Percentiles rank a stretch among this genome's conserved stretches.
Conservation (phyloP, 2,113 vertebrate species). For the Solea solea region DNA sequence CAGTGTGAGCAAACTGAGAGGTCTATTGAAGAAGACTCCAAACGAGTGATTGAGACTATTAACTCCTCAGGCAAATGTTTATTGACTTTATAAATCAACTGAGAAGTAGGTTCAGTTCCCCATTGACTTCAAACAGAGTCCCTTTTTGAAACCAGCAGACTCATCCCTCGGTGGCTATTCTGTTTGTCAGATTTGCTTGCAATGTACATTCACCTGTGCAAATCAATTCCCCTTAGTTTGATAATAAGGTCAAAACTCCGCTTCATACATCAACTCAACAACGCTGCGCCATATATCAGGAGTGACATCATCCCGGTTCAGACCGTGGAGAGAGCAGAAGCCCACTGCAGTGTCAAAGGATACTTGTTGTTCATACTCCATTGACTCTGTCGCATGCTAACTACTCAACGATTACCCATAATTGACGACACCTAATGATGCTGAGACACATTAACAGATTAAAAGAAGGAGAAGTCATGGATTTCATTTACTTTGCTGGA, state of each 20-base stretch:
- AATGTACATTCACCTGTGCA: background rate
- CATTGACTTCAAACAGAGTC: too few species aligned
- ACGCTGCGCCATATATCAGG: background rate
- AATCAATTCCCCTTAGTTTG: conserved; percentile 19
- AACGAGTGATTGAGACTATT: too few species aligned
- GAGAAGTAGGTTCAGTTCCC: too few species aligned
- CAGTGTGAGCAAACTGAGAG: too few species aligned
- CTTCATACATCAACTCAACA: background rate
- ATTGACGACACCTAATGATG: conserved; percentile 65
- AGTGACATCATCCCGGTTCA: conserved; percentile 22
- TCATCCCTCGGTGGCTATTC: too few species aligned
- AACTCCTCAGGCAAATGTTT: too few species aligned
- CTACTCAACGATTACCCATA: conserved; percentile 59
- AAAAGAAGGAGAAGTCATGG: conserved; percentile 58
- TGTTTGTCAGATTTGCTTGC: too few species aligned
- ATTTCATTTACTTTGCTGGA: conserved; percentile 50
- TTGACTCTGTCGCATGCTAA: conserved; percentile 49
- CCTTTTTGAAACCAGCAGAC: too few species aligned
- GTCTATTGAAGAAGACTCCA: too few species aligned
- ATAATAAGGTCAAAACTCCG: conserved; percentile 1
- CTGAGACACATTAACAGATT: conserved; percentile 49
- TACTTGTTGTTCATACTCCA: conserved; percentile 51
- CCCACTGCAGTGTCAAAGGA: conserved; percentile 51
- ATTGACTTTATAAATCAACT: too few species aligned
- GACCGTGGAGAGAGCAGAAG: background rate